Evolutionary conservation across 2,797 vertebrate genomes (phyloP), one percentile per base, ranked within the genome.

Genomic region (Phrynocephalus forsythii): DNA sequence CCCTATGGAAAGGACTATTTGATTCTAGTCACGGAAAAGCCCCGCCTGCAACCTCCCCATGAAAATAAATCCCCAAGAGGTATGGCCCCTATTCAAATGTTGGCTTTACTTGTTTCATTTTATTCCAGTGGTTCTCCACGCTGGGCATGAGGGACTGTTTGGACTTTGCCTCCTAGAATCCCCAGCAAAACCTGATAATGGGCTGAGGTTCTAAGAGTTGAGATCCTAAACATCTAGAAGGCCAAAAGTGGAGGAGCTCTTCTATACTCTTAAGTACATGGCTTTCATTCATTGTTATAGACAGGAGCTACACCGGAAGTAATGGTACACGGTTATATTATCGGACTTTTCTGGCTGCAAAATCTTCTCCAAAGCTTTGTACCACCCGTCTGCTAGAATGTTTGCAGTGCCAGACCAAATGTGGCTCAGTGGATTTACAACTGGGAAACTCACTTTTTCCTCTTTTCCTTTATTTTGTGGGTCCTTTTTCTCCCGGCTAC

Each of bases 401-500:
- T 24, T 77, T 11, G 52, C 5, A 71, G 26, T 56, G 67, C 11
- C 73, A 15, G 50, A n/a, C 30, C 30, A 30, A 79, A 71, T 24
- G 73, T 16, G 60, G 13, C 18, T 22, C 24, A 11, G 5, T 71
- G 50, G 30, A 11, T 24, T 86, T n/a, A 44, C 20, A 82, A 33
- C 60, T 33, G 28, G 56, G 89, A 88, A 52, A 85, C 79, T 93
- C 93, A 99, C 99, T 98, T 99, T 99, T 75, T 99, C 98, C 2
- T 99, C 98, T 96, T 97, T 99, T 87, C 96, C 95, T 97, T 97
- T 99, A 91, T 94, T 96, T 28, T 95, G 91, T 1, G 94, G 97
- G 28, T 99, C 99, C 92, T 97, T 99, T 95, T 97, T 99, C 52
- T 99, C 98, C 89, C 98, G 97, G 91, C 95, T 95, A 69, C 97